Percentiles rank a stretch among this genome's conserved stretches.
Conservation (phyloP, 2,888 invertebrate genomes). For the Parnassius smintheus region DNA sequence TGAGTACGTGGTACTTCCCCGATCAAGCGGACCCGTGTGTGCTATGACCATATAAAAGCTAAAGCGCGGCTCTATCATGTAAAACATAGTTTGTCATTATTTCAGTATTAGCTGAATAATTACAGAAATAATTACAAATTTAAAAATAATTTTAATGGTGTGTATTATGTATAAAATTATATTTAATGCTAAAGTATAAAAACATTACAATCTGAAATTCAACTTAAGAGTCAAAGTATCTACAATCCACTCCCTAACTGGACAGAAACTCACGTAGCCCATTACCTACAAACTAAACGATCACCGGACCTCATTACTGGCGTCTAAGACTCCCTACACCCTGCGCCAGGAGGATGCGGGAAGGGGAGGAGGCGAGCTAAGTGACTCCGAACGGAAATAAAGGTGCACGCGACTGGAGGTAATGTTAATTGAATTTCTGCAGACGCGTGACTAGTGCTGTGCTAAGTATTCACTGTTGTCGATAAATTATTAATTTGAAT, state of each 20-base stretch:
- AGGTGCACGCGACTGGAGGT: constrained; percentile 82
- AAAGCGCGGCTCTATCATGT: too few relatives aligned
- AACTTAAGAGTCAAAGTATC: constrained; percentile 12
- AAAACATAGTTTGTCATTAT: too few relatives aligned
- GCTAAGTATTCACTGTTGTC: constrained; percentile 31
- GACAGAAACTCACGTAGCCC: constrained; percentile 66
- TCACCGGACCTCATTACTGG: constrained; percentile 78
- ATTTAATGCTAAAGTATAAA: background rate
- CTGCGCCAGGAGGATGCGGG: constrained; percentile 32
- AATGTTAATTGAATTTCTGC: constrained; percentile 82
- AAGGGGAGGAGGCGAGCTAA: constrained; percentile 50
- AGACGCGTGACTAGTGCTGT: constrained; percentile 64
- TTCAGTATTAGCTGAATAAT: too few relatives aligned
- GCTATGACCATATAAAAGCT: too few relatives aligned
- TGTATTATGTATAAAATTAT: too few relatives aligned
- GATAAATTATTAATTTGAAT: too few relatives aligned
- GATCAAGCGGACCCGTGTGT: too few relatives aligned
- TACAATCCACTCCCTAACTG: constrained; percentile 31
- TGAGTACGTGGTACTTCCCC: too few relatives aligned
- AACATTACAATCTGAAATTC: background rate
- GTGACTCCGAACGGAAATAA: constrained; percentile 81
- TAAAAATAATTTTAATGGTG: too few relatives aligned
- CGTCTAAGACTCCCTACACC: constrained; percentile 50
- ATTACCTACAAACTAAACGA: constrained; percentile 79
- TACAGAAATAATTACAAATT: too few relatives aligned